Base-by-base conservation (phyloP, 2,797 vertebrate genomes). In the Hippopotamyrus pictus region DNA sequence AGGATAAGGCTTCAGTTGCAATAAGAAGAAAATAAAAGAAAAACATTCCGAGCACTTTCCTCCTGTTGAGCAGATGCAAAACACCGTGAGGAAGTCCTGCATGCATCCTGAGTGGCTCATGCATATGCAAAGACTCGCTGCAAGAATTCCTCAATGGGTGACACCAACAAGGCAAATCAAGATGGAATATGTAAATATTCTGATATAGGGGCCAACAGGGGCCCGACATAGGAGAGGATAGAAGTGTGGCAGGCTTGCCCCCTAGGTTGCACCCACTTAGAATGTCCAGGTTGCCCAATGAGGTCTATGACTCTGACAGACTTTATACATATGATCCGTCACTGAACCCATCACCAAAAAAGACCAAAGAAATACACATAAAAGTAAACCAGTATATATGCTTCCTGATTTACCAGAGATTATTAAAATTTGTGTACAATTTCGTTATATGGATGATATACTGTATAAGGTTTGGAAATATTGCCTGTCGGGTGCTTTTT, bases 131-230 rank as follows among this genome's bases (percentile, higher is more conserved):
- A 25, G 53, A 41, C 6, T 41, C 53, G 6, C 53, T n/a, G 85
- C 51, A 54, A 19, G 41, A 41, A 54, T 17, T 59, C 85, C 53
- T 14, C 12, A 86, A 86, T 37, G 22, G 84, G 50, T 53, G 48
- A 54, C 85, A 86, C 25, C 53, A 57, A 44, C 85, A 86, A 86
- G 22, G 25, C 4, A 54, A 54, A 86, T 54, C 25, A 57, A 54
- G 84, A 54, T 54, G 25, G 84, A 86, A 86, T 86, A 86, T 86
- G 84, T 25, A 86, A 86, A 86, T 86, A 54, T 29, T 9, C 12
- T 0, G 14, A 25, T 54, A 57, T 5, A 29, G 85, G 51, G 6
- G 44, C 12, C 46, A 50, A 22, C 8, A 11, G 37, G 25, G 14
- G 53, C 14, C 53, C 2, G 85, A 37, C 14, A 7, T 8, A 53